Percentiles rank a stretch among this genome's conserved stretches.
phyloP scores from a whole-genome alignment of 2,888 invertebrate species.

The Zeuzera pyrina region DNA sequence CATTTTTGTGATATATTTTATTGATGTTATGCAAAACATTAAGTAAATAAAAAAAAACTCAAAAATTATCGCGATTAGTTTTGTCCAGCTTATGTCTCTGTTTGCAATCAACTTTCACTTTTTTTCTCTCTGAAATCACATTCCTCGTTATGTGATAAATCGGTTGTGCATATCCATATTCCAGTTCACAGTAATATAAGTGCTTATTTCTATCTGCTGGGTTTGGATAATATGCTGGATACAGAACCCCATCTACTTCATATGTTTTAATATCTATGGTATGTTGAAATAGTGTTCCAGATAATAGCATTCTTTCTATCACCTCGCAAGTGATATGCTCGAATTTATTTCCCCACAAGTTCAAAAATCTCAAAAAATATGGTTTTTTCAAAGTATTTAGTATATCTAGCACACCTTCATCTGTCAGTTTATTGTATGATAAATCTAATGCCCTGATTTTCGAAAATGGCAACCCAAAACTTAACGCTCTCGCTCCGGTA shows the following conservation, averaged over 20 bases:
- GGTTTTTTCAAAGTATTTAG: slow-evolving; percentile 72
- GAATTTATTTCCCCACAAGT: slow-evolving; percentile 56
- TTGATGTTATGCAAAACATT: neutral
- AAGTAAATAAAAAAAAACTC: slow-evolving; percentile 1
- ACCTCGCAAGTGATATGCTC: slow-evolving; percentile 49
- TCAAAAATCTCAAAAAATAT: slow-evolving; percentile 43
- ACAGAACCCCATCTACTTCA: slow-evolving; percentile 37
- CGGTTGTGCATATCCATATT: slow-evolving; percentile 51
- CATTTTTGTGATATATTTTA: neutral
- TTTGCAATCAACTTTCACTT: slow-evolving; percentile 43
- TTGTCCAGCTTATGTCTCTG: slow-evolving; percentile 46
- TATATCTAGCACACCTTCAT: slow-evolving; percentile 64
- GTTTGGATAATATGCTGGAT: slow-evolving; percentile 53
- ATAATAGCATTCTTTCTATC: slow-evolving; percentile 47
- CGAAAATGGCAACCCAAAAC: slow-evolving; percentile 70
- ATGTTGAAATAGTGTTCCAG: slow-evolving; percentile 45
- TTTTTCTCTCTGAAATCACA: slow-evolving; percentile 25
- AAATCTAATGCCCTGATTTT: slow-evolving; percentile 73
- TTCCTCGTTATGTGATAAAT: slow-evolving; percentile 52
- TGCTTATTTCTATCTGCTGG: slow-evolving; percentile 65
- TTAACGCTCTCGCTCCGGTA: slow-evolving; percentile 70
- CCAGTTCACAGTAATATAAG: slow-evolving; percentile 67
- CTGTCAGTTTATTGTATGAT: slow-evolving; percentile 67
- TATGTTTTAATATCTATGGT: slow-evolving; percentile 50
- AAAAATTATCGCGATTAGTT: slow-evolving; percentile 33